These are phyloP conservation scores for Ophion costatus DNA, from an alignment of 2,888 invertebrate genomes.

Conservation along the genomic window DNA sequence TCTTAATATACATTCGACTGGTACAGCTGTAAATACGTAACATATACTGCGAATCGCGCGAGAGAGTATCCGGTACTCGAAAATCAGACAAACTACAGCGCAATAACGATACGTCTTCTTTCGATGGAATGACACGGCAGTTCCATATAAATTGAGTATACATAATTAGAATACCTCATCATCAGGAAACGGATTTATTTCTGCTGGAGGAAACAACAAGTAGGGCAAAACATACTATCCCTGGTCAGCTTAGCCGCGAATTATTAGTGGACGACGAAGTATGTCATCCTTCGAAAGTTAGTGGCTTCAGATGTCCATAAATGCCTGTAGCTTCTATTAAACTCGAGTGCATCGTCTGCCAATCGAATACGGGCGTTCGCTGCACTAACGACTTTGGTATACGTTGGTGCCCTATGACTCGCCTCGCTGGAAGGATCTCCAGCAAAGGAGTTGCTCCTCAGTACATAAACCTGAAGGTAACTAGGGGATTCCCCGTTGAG, in stretches of 20 bases:
- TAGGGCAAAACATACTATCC: background rate
- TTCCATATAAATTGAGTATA: background rate
- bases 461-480: slow-evolving; percentile 34
- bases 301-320: background rate
- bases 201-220: background rate
- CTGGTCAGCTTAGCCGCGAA: background rate
- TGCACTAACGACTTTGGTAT: slow-evolving; percentile 46
- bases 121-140: background rate
- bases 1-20: background rate
- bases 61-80: background rate
- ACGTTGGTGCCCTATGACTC: background rate
- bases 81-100: too few relatives aligned
- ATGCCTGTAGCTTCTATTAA: background rate
- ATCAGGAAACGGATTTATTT: slow-evolving; percentile 26
- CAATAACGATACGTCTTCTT: background rate
- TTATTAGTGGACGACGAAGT: background rate
- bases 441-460: slow-evolving; percentile 18
- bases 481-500: slow-evolving; percentile 2
- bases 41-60: background rate
- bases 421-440: slow-evolving; percentile 5
- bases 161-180: background rate
- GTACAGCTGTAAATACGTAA: slow-evolving; percentile 1
- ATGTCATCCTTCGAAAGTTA: background rate
- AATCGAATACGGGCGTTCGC: slow-evolving; percentile 39
- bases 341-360: slow-evolving; percentile 14